A percentile compares a stretch with the other conserved stretches of the same genome.
These are phyloP conservation scores for Dryomyza anilis DNA, from an alignment of 2,888 invertebrate species.

Conservation along the genomic window DNA sequence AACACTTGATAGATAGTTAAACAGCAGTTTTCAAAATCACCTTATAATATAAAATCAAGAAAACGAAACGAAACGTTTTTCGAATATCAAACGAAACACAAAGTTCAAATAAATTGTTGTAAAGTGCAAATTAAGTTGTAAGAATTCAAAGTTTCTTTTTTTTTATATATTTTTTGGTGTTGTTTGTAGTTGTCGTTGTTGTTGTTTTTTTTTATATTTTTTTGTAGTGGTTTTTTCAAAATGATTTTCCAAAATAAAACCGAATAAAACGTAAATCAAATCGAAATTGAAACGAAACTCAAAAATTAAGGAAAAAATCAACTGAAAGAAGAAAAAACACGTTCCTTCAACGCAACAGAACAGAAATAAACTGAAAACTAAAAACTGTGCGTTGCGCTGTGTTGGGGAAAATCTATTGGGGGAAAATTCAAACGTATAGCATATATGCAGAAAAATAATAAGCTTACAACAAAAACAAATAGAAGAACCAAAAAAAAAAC, in stretches of 20 bases:
- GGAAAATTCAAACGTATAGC: too few relatives aligned
- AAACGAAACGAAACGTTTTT: too few relatives aligned
- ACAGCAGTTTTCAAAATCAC: constrained; percentile 16
- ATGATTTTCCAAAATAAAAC: constrained; percentile 38
- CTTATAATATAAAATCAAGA: neutral
- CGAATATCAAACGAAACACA: too few relatives aligned
- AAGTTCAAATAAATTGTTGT: too few relatives aligned
- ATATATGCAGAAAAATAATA: constrained; percentile 29
- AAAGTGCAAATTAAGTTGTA: constrained; percentile 1
- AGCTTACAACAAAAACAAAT: constrained; percentile 18
- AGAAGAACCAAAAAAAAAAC: constrained; percentile 4
- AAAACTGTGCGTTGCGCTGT: constrained; percentile 32
- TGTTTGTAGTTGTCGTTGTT: constrained; percentile 14
- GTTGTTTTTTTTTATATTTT: constrained; percentile 1
- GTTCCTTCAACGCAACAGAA: constrained; percentile 61
- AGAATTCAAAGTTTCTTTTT: neutral
- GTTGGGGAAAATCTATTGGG: constrained; percentile 12
- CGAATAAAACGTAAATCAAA: constrained; percentile 40
- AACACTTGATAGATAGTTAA: constrained; percentile 31
- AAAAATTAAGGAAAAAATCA: constrained; percentile 59
- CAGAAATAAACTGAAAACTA: constrained; percentile 62
- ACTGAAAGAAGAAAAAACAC: constrained; percentile 61
- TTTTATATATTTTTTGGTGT: too few relatives aligned
- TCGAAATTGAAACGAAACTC: constrained; percentile 46
- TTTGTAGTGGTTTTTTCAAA: constrained; percentile 29